Evolutionary conservation across 2,888 invertebrate genomes (phyloP).

Genomic region (Nephrocerus scutellatus): DNA sequence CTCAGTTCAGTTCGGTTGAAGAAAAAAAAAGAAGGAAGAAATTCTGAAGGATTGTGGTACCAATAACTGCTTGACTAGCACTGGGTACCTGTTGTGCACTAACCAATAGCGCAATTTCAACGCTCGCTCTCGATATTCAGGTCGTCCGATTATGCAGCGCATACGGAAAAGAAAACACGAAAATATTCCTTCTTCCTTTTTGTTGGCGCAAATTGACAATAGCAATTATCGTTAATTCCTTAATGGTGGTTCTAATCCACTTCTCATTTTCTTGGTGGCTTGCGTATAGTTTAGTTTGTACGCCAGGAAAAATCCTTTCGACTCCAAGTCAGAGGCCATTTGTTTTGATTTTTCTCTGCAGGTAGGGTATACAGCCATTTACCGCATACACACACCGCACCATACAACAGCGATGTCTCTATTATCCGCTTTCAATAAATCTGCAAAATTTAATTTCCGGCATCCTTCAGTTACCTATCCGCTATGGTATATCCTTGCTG

Average conservation of each 20-base stretch:
- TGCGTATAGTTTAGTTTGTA: too few species aligned
- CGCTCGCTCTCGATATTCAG: not conserved
- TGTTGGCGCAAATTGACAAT: conserved; percentile 21
- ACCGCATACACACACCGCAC: too few species aligned
- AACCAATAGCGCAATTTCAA: not conserved
- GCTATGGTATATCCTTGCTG: too few species aligned
- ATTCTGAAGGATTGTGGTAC: too few species aligned
- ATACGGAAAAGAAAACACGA: too few species aligned
- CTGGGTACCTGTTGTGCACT: conserved; percentile 1
- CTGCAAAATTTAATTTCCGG: conserved; percentile 45
- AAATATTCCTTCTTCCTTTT: too few species aligned
- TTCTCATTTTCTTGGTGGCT: not conserved
- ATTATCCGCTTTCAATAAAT: conserved; percentile 46
- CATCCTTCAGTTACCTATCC: too few species aligned
- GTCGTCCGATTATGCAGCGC: conserved; percentile 5
- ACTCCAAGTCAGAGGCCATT: too few species aligned
- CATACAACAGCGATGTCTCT: conserved; percentile 29
- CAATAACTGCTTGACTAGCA: not conserved
- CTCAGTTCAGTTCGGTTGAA: conserved; percentile 1
- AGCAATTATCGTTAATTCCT: conserved; percentile 24
- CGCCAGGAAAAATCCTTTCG: too few species aligned
- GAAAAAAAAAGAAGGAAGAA: too few species aligned
- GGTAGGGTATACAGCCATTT: too few species aligned
- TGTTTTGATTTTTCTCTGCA: too few species aligned
- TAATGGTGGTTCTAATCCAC: conserved; percentile 1